These are phyloP conservation scores for Brassicogethes aeneus DNA, from an alignment of 2,888 invertebrate genomes.

Conservation along the genomic window DNA sequence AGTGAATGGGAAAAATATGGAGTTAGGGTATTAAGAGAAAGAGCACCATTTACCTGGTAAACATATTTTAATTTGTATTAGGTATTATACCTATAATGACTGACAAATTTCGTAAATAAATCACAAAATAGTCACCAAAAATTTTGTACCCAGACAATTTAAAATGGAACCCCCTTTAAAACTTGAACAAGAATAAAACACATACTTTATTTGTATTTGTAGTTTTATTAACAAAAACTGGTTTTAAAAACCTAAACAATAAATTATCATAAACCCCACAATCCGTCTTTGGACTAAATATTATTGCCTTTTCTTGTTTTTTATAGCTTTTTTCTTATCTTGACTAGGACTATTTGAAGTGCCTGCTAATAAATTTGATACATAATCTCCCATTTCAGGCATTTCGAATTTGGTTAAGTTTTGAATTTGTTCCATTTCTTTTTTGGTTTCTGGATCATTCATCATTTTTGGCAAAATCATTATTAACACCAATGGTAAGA, in stretches of 20 bases:
- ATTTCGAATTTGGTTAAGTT: constrained; percentile 76
- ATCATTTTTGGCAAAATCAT: constrained; percentile 93
- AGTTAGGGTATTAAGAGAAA: constrained; percentile 75
- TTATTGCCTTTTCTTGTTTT: constrained; percentile 32
- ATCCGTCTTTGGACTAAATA: no score
- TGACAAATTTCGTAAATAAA: no score
- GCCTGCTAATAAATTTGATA: constrained; percentile 79
- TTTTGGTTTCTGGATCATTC: constrained; percentile 96
- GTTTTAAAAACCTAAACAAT: no score
- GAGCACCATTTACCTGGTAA: constrained; percentile 86
- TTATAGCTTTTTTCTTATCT: constrained; percentile 27
- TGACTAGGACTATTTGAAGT: constrained; percentile 37
- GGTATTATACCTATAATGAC: no score
- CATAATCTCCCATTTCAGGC: constrained; percentile 93
- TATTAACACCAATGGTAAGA: constrained; percentile 80
- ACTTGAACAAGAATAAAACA: no score
- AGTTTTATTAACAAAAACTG: no score
- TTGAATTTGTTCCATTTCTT: constrained; percentile 86
- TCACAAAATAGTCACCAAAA: no score
- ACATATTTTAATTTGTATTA: no score
- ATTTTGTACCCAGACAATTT: no score
- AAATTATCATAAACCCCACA: no score
- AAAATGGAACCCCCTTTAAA: no score
- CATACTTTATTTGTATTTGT: no score
- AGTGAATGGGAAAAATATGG: constrained; percentile 82